Evolutionary conservation across 64 coral and sea anemone genomes (phyloP).

Genomic region (Montipora efflorescens): DNA sequence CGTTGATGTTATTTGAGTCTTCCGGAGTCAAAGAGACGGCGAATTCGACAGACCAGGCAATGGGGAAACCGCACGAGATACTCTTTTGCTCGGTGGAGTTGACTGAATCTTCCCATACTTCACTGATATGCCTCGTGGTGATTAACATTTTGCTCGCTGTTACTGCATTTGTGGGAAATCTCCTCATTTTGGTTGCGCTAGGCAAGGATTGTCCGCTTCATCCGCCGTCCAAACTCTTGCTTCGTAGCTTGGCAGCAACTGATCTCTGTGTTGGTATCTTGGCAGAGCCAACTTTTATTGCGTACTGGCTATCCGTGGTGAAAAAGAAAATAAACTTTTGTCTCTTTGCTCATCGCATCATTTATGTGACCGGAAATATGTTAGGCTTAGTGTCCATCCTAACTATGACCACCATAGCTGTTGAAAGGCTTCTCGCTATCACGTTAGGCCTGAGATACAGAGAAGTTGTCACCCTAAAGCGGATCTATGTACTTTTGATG

Average conservation of each 20-base stretch:
- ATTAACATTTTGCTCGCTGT: not conserved
- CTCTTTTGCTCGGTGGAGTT: not conserved
- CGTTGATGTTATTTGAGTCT: too few relatives aligned
- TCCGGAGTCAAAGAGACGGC: not conserved
- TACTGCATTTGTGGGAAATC: not conserved
- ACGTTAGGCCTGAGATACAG: not conserved
- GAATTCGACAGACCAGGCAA: not conserved
- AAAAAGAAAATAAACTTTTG: too few relatives aligned
- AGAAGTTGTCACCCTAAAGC: slow-evolving; percentile 1
- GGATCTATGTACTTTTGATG: not conserved
- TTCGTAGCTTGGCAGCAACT: not conserved
- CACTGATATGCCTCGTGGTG: not conserved
- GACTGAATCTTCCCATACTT: not conserved
- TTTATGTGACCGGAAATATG: not conserved
- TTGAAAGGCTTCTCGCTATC: slow-evolving; percentile 8
- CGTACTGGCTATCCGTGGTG: too few relatives aligned
- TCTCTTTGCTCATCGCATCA: too few relatives aligned
- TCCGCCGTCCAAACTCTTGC: too few relatives aligned
- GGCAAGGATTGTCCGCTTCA: not conserved
- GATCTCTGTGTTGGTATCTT: too few relatives aligned
- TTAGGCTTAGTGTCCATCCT: not conserved
- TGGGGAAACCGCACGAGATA: not conserved
- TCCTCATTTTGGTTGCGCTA: not conserved
- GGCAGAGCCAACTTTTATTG: too few relatives aligned
- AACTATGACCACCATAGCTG: not conserved